Evolutionary conservation across 2,888 invertebrate genomes (phyloP).

Genomic region (Tridacna crocea): DNA sequence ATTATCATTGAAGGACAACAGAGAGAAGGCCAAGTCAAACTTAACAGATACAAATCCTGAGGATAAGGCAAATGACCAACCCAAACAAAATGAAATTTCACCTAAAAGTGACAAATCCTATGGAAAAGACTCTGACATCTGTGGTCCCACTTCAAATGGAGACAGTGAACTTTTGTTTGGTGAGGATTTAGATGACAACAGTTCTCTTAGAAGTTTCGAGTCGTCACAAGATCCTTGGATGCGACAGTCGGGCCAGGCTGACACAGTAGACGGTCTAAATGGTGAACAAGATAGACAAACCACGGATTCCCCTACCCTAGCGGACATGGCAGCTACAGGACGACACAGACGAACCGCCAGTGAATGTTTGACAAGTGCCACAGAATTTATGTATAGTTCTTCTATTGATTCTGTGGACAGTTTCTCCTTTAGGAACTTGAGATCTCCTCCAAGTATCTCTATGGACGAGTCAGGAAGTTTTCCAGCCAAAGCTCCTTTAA

Average conservation of each 20-base stretch:
- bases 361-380: slow-evolving; percentile 76
- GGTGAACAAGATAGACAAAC: neutral
- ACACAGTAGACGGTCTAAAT: slow-evolving; percentile 29
- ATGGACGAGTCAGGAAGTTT: slow-evolving; percentile 63
- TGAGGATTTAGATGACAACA: slow-evolving; percentile 50
- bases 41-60: slow-evolving; percentile 10
- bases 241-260: slow-evolving; percentile 43
- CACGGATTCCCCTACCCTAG: slow-evolving; percentile 45
- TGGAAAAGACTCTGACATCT: slow-evolving; percentile 56
- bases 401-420: slow-evolving; percentile 69
- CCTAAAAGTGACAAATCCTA: slow-evolving; percentile 41
- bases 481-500: slow-evolving; percentile 14
- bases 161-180: slow-evolving; percentile 50
- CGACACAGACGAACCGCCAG: slow-evolving; percentile 74
- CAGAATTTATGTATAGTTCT: slow-evolving; percentile 67
- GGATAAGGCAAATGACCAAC: slow-evolving; percentile 13
- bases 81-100: slow-evolving; percentile 21
- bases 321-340: slow-evolving; percentile 58
- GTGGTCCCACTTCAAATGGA: slow-evolving; percentile 15
- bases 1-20: slow-evolving; percentile 58
- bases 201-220: slow-evolving; percentile 43
- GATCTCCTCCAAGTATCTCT: slow-evolving; percentile 71
- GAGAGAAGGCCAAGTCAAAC: slow-evolving; percentile 55
- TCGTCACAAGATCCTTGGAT: slow-evolving; percentile 52
- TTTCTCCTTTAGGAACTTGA: slow-evolving; percentile 43